phyloP scores from a whole-genome alignment of 2,888 invertebrate species.

The Dicranocentrus wangi region DNA sequence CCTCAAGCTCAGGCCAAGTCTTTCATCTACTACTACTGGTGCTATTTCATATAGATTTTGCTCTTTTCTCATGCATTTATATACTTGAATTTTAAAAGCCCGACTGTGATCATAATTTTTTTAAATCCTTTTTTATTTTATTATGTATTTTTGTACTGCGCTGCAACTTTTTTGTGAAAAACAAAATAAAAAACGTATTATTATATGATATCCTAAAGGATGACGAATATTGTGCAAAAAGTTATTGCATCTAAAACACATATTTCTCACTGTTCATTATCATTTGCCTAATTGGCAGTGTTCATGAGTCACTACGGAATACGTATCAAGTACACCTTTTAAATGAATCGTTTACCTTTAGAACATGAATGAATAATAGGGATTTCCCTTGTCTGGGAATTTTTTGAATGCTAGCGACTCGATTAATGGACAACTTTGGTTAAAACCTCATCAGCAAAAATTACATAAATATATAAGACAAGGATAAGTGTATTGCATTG shows the following conservation, averaged over 20 bases:
- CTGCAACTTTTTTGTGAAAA: background rate
- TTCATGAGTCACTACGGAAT: background rate
- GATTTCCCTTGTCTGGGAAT: conserved; percentile 32
- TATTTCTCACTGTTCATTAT: background rate
- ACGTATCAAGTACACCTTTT: background rate
- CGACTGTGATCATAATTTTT: conserved; percentile 36
- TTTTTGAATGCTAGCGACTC: conserved; percentile 38
- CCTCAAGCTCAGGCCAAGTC: too few relatives aligned
- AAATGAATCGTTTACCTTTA: background rate
- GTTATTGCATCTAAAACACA: background rate
- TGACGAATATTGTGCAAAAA: background rate
- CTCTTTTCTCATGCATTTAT: conserved; percentile 1
- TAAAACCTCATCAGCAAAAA: background rate
- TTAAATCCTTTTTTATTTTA: conserved; percentile 6
- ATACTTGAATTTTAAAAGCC: conserved; percentile 20
- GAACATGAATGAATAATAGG: background rate
- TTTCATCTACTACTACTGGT: conserved; percentile 11
- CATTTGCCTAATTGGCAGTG: background rate
- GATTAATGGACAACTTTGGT: background rate
- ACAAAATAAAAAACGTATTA: background rate
- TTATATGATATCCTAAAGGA: too few relatives aligned
- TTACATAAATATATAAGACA: background rate
- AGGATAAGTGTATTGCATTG: background rate
- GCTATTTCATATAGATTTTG: too few relatives aligned
- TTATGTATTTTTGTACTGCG: conserved; percentile 21